A percentile compares a stretch with the other conserved stretches of the same genome.
Conservation (phyloP, 2,888 invertebrate genomes). For the Coenonympha arcania region DNA sequence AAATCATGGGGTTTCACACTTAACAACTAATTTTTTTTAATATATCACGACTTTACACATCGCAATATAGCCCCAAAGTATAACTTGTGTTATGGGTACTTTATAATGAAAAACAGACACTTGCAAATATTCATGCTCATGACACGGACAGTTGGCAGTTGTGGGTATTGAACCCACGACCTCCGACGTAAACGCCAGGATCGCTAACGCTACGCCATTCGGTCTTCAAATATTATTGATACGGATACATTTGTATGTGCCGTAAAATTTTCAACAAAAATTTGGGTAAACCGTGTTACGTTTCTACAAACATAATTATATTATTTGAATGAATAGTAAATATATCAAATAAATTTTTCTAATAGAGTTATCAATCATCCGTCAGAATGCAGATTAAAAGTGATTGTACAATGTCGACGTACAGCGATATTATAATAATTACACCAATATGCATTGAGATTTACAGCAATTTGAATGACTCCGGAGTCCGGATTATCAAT, state of each 20-base stretch:
- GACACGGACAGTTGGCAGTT: too few species aligned
- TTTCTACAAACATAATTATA: neutral
- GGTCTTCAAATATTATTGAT: too few species aligned
- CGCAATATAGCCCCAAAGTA: too few species aligned
- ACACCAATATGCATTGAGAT: conserved; percentile 1
- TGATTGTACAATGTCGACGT: neutral
- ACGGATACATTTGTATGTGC: neutral
- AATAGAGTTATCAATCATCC: conserved; percentile 2
- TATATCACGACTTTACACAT: too few species aligned
- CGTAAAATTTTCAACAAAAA: neutral
- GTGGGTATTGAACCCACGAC: too few species aligned
- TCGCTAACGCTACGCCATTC: too few species aligned
- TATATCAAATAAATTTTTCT: neutral
- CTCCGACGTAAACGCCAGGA: too few species aligned
- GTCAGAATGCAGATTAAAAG: conserved; percentile 3
- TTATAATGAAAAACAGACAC: too few species aligned
- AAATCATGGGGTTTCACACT: neutral
- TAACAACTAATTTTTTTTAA: too few species aligned
- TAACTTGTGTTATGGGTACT: too few species aligned
- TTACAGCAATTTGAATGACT: conserved; percentile 29
- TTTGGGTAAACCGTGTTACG: neutral
- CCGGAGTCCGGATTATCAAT: too few species aligned
- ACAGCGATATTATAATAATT: conserved; percentile 1
- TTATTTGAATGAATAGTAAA: neutral
- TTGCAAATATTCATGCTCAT: too few species aligned